phyloP scores from a whole-genome alignment of 2,797 vertebrate species.

The Alauda arvensis region DNA sequence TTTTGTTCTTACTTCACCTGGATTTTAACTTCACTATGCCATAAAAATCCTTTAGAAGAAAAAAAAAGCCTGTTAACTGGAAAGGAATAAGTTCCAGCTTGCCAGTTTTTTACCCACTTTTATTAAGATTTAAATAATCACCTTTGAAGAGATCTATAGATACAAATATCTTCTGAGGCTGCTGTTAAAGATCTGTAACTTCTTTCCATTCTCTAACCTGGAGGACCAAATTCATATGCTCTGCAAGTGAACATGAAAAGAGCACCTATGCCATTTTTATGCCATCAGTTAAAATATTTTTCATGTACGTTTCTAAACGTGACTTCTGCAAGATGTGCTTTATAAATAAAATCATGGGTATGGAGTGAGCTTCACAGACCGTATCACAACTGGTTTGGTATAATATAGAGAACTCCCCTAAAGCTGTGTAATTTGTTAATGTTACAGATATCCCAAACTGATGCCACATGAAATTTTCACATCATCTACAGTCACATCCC shows the following conservation, averaged over 20 bases:
- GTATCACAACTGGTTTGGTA: not conserved
- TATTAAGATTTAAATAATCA: not conserved
- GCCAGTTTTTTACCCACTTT: not conserved
- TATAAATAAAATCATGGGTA: not conserved
- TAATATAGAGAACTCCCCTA: not conserved
- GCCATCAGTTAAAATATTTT: not conserved
- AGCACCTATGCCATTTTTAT: not conserved
- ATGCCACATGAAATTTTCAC: not conserved
- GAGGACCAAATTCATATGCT: not conserved
- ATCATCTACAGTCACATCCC: not conserved
- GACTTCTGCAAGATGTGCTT: not conserved
- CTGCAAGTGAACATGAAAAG: not conserved
- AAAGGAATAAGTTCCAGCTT: not conserved
- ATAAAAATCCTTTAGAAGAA: not conserved
- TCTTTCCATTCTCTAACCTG: not conserved
- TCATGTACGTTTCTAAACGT: not conserved
- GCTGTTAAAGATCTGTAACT: not conserved
- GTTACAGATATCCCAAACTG: not conserved
- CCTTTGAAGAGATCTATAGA: not conserved
- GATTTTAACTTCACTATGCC: not conserved
- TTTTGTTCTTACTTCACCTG: not conserved
- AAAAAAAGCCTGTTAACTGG: not conserved
- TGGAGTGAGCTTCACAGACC: not conserved
- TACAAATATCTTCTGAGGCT: not conserved
- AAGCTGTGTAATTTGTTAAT: not conserved